Evolutionary conservation across 2,888 invertebrate genomes (phyloP), one percentile per base, ranked within the genome.

Genomic region (Acronicta leporina): DNA sequence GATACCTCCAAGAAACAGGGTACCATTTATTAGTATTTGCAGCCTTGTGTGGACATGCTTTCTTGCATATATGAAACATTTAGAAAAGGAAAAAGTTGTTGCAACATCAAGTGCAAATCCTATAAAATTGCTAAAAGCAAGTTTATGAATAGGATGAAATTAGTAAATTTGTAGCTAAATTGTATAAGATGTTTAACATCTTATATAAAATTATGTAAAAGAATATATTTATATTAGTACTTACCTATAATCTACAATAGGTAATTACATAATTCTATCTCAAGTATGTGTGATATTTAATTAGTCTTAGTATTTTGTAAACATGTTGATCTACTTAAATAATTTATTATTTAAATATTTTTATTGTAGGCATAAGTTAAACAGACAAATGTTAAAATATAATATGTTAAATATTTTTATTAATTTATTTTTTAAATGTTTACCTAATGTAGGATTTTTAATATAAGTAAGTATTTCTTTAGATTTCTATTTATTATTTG

Each of bases 21-120:
- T 97, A 6, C 96, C 96, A 27, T 97, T 97, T 80, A 97, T 97
- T 25, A 97, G 97, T 80, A 85, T 96, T 35, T 97, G 97, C 85
- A 97, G 97, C 85, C 94, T 97, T 51, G 86, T 97, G 68, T 97
- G 97, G 97, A 97, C 97, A 5, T 96, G 96, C 75, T 97, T 97
- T 83, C 92, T 97, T 56, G 97, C 97, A 0, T 97, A 97, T 77
- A 97, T 97, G 97, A 97, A 97, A 87, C 96, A 97, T 70, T 78
- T 91, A 61, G 93, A 94, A 55, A 90, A 90, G 77, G 90, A 92
- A 67, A 73, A 86, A 49, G 74, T 92, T 14, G 59, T 80, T 55
- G 63, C 60, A 50, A 84, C 79, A 74, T n/a, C 75, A 53, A 73
- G 66, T 54, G 69, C 75, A 59, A 82, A 66, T 68, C 73, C 86